phyloP scores from a whole-genome alignment of 64 coral and sea anemone genomes.

The Pocillopora verrucosa region DNA sequence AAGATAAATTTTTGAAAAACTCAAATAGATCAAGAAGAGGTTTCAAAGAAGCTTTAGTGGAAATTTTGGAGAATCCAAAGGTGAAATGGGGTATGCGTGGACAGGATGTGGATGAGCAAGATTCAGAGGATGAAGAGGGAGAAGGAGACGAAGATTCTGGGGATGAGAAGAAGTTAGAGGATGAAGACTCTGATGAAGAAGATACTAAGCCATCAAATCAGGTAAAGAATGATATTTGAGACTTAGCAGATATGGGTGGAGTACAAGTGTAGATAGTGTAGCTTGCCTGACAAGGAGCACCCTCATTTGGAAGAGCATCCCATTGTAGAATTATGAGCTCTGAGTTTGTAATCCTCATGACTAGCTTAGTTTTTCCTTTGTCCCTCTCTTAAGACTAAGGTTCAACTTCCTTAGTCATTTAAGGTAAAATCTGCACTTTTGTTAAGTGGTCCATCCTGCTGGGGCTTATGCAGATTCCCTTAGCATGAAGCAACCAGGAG shows the following conservation, averaged over 20 bases:
- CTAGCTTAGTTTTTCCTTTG: no score
- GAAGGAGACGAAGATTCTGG: slow-evolving; percentile 24
- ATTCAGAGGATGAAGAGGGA: slow-evolving; percentile 46
- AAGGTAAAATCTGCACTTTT: no score
- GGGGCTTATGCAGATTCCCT: no score
- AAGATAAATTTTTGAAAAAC: slow-evolving; percentile 73
- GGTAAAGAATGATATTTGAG: not conserved
- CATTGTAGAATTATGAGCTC: not conserved
- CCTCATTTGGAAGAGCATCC: no score
- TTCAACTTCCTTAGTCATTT: no score
- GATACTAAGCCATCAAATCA: slow-evolving; percentile 4
- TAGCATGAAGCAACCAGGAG: no score
- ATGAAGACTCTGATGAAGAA: slow-evolving; percentile 19
- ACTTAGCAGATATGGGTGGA: not conserved
- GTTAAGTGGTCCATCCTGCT: no score
- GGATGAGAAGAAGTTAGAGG: slow-evolving; percentile 30
- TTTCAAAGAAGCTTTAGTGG: slow-evolving; percentile 86
- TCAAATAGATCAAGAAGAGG: slow-evolving; percentile 50
- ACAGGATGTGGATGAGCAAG: slow-evolving; percentile 57
- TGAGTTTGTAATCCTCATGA: not conserved
- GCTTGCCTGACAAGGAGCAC: no score
- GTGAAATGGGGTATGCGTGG: slow-evolving; percentile 81
- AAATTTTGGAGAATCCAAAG: slow-evolving; percentile 81
- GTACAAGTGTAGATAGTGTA: not conserved
- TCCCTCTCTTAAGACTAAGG: no score